Percentiles rank a stretch among this genome's conserved stretches.
phyloP scores from a whole-genome alignment of 2,888 invertebrate species.

The Drosophila kanekoi region DNA sequence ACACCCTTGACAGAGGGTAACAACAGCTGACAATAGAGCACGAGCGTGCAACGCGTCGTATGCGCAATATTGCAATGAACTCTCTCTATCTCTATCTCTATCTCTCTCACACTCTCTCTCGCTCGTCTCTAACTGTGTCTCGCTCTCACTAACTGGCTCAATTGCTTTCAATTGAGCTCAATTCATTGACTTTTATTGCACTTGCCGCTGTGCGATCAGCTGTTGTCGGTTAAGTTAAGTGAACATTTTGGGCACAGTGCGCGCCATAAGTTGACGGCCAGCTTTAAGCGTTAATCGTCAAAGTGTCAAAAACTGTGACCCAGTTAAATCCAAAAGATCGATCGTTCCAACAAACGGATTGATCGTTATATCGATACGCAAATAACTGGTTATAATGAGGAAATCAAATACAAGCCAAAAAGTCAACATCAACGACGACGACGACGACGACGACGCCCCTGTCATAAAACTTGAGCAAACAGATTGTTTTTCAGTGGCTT shows the following conservation, averaged over 20 bases:
- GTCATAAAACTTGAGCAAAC: conserved; percentile 67
- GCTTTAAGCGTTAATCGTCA: conserved; percentile 22
- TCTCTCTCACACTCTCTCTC: no score
- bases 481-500: conserved; percentile 21
- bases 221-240: conserved; percentile 24
- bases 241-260: conserved; percentile 36
- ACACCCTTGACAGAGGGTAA: conserved; percentile 26
- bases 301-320: conserved; percentile 47
- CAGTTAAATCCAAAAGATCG: conserved; percentile 37
- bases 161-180: conserved; percentile 81
- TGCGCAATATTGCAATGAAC: conserved; percentile 40
- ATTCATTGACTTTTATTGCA: conserved; percentile 77
- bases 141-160: conserved; percentile 42
- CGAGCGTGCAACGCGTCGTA: conserved; percentile 37
- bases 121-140: neutral
- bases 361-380: conserved; percentile 8
- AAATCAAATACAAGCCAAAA: conserved; percentile 61
- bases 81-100: neutral
- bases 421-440: conserved; percentile 32
- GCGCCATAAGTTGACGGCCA: conserved; percentile 36
- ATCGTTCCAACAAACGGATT: conserved; percentile 18
- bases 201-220: conserved; percentile 64
- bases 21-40: conserved; percentile 1
- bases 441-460: conserved; percentile 27
- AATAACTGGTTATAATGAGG: conserved; percentile 62